A percentile compares a stretch with the other conserved stretches of the same genome.
These are phyloP conservation scores for Gymnopithys bicolor DNA, from an alignment of 2,797 vertebrate genomes.

Conservation along the genomic window DNA sequence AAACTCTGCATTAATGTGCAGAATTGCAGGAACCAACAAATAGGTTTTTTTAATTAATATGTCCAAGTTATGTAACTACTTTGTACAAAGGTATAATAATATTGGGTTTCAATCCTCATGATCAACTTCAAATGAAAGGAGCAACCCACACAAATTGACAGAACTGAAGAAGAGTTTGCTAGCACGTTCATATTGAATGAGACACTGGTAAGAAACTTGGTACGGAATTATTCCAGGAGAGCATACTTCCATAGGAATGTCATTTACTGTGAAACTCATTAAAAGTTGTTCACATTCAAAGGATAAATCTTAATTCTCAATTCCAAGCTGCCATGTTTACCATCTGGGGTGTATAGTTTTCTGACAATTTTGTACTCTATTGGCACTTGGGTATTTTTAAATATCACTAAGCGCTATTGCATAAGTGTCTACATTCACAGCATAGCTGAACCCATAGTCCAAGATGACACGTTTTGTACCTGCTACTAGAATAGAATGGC, in stretches of 20 bases:
- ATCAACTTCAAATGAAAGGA: background rate
- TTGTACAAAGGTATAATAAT: background rate
- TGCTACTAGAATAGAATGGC: background rate
- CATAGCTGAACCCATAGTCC: background rate
- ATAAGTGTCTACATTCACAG: background rate
- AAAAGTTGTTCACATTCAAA: background rate
- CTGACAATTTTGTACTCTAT: background rate
- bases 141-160: background rate
- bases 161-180: background rate
- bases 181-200: background rate
- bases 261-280: background rate
- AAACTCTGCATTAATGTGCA: background rate
- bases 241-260: background rate
- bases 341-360: background rate
- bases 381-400: background rate
- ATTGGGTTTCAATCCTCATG: background rate
- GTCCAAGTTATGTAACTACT: background rate
- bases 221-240: background rate
- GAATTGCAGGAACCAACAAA: background rate
- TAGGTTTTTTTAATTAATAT: background rate
- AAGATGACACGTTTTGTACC: accelerated
- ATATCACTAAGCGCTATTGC: background rate
- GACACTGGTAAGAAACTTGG: background rate
- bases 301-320: background rate
- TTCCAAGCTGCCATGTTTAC: background rate